These are phyloP conservation scores for Sinhomidia bicolor DNA, from an alignment of 2,888 invertebrate species.

Conservation along the genomic window DNA sequence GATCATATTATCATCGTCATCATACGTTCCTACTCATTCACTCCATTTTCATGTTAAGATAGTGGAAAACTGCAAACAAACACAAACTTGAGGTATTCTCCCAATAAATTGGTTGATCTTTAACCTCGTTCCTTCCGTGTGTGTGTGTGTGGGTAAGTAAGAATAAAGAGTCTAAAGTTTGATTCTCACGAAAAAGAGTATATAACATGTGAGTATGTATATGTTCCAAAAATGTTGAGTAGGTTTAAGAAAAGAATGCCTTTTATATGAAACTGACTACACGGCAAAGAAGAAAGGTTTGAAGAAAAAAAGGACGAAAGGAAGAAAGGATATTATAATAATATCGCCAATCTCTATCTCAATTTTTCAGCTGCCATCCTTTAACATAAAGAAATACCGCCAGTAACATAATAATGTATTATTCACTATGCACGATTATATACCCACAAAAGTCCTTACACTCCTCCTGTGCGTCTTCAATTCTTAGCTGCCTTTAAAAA, in stretches of 20 bases:
- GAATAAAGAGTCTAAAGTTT: too few species aligned
- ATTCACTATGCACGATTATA: neutral
- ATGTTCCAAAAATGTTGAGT: too few species aligned
- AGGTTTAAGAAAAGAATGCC: too few species aligned
- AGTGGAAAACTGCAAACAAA: neutral
- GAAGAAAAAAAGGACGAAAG: neutral
- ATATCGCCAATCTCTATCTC: conserved; percentile 30
- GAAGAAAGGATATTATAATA: conserved; percentile 33
- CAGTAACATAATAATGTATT: too few species aligned
- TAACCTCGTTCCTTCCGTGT: neutral
- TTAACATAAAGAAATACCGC: neutral
- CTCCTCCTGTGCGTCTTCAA: neutral
- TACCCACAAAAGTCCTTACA: neutral
- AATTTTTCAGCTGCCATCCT: conserved; percentile 26
- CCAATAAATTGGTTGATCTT: neutral
- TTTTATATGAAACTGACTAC: too few species aligned
- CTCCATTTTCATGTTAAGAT: neutral
- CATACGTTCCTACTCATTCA: too few species aligned
- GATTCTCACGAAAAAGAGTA: neutral
- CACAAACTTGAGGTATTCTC: neutral
- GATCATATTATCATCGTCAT: neutral
- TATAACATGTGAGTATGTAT: neutral
- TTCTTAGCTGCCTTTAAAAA: neutral
- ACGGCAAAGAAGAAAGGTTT: neutral
- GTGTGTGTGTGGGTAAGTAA: too few species aligned